Evolutionary conservation across 1,140 invertebrate genomes (phyloP).

Genomic region (Pachypeltis micranthus): DNA sequence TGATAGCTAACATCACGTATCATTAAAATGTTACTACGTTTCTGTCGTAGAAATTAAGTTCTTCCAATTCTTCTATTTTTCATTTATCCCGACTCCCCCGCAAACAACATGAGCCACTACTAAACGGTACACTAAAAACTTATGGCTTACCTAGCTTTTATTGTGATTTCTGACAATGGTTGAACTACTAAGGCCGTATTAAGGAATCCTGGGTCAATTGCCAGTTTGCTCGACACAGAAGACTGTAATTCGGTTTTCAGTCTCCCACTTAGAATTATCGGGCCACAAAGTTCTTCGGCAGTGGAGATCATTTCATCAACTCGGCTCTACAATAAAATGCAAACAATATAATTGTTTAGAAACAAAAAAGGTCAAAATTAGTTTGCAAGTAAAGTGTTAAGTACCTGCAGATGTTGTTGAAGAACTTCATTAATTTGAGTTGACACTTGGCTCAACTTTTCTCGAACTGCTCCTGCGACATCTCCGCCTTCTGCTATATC

Average conservation of each 20-base stretch:
- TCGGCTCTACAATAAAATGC: background rate
- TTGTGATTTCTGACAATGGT: constrained; percentile 11
- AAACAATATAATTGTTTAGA: constrained; percentile 6
- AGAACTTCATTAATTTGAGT: constrained; percentile 5
- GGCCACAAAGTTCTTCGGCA: constrained; percentile 12
- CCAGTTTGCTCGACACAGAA: constrained; percentile 7
- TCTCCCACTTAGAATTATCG: background rate
- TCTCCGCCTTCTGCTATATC: constrained; percentile 19
- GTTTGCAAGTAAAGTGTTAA: background rate
- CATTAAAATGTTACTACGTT: too few relatives aligned
- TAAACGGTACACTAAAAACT: background rate
- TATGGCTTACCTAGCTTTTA: constrained; percentile 11
- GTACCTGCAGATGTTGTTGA: constrained; percentile 16
- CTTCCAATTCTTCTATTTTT: too few relatives aligned
- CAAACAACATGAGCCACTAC: background rate
- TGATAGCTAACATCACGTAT: too few relatives aligned
- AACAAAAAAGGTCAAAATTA: background rate
- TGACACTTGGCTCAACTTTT: constrained; percentile 5
- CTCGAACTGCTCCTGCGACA: constrained; percentile 3
- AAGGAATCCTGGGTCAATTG: constrained; percentile 13
- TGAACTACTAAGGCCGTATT: constrained; percentile 13
- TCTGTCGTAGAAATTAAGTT: too few relatives aligned
- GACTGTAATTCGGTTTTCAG: constrained; percentile 19
- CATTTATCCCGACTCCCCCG: too few relatives aligned
- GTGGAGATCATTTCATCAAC: constrained; percentile 18